phyloP scores from a whole-genome alignment of 2,113 vertebrate genomes.

The Ophthalmolycus amberensis region DNA sequence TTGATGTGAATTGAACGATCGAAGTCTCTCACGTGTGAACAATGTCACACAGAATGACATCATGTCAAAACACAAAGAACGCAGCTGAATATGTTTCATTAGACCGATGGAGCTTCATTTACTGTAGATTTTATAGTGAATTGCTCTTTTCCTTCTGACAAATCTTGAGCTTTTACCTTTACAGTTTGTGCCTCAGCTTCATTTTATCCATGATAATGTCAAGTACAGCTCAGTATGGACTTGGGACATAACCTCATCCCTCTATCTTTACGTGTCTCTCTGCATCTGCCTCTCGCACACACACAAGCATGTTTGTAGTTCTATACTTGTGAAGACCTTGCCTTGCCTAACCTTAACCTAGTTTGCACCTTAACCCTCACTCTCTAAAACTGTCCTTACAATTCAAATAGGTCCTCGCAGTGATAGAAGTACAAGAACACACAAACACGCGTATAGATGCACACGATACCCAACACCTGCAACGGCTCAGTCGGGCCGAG shows the following conservation, averaged over 20 bases:
- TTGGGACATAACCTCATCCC: background rate
- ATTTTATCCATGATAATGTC: conserved; percentile 22
- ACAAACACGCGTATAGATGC: conserved; percentile 27
- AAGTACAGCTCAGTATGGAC: conserved; percentile 9
- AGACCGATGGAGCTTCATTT: no score
- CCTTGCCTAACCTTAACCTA: background rate
- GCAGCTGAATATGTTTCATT: background rate
- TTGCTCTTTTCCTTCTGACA: background rate
- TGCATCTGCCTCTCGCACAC: background rate
- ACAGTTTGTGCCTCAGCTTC: background rate
- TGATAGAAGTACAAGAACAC: conserved; percentile 17
- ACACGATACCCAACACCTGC: conserved; percentile 29
- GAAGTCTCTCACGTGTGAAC: background rate
- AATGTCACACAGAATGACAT: background rate
- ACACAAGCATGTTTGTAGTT: background rate
- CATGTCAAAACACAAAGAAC: background rate
- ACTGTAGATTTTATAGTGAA: background rate
- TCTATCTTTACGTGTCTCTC: background rate
- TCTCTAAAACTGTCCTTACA: background rate
- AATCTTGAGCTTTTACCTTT: background rate
- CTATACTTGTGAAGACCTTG: background rate
- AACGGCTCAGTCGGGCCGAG: conserved; percentile 24
- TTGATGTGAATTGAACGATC: background rate
- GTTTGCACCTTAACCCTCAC: background rate
- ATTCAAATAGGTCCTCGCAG: conserved; percentile 26